Percentiles rank a stretch among this genome's conserved stretches.
phyloP scores from a whole-genome alignment of 1,140 invertebrate species.

The Lycorma delicatula region DNA sequence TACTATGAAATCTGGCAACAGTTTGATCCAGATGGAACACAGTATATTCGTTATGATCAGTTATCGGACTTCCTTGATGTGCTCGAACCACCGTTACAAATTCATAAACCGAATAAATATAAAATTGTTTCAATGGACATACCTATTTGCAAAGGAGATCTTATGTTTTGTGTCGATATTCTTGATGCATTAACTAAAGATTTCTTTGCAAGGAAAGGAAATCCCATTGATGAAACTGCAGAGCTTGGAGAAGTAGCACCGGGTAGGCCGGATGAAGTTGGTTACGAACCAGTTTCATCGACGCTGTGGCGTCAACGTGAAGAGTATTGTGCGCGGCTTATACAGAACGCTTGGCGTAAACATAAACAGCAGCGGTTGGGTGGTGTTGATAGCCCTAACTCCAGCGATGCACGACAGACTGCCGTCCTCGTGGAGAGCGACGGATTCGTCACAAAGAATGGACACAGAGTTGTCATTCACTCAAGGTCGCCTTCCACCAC shows the following conservation, averaged over 20 bases:
- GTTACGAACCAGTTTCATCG: slow-evolving; percentile 87
- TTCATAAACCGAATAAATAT: slow-evolving; percentile 97
- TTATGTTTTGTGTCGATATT: slow-evolving; percentile 96
- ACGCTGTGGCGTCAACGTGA: slow-evolving; percentile 91
- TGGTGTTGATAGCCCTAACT: slow-evolving; percentile 32
- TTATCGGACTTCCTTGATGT: slow-evolving; percentile 92
- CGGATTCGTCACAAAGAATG: slow-evolving; percentile 70
- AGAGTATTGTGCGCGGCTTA: slow-evolving; percentile 89
- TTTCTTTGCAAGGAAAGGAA: slow-evolving; percentile 93
- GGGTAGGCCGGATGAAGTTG: slow-evolving; percentile 67
- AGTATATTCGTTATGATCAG: slow-evolving; percentile 90
- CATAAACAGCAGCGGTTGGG: slow-evolving; percentile 57
- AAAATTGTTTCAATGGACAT: slow-evolving; percentile 98
- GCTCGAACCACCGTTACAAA: slow-evolving; percentile 85
- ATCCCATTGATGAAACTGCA: slow-evolving; percentile 80
- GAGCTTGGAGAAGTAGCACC: slow-evolving; percentile 66
- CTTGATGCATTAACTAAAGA: slow-evolving; percentile 91
- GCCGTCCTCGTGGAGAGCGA: slow-evolving; percentile 74
- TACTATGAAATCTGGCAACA: slow-evolving; percentile 99
- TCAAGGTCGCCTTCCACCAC: slow-evolving; percentile 72
- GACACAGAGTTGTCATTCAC: slow-evolving; percentile 81
- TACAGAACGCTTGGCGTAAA: slow-evolving; percentile 88
- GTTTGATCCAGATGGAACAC: slow-evolving; percentile 94
- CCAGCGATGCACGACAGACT: slow-evolving; percentile 51
- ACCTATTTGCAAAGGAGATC: slow-evolving; percentile 92